A percentile compares a stretch with the other conserved stretches of the same genome.
Evolutionary conservation across 1,140 invertebrate genomes (phyloP).

Genomic region (Mya arenaria): DNA sequence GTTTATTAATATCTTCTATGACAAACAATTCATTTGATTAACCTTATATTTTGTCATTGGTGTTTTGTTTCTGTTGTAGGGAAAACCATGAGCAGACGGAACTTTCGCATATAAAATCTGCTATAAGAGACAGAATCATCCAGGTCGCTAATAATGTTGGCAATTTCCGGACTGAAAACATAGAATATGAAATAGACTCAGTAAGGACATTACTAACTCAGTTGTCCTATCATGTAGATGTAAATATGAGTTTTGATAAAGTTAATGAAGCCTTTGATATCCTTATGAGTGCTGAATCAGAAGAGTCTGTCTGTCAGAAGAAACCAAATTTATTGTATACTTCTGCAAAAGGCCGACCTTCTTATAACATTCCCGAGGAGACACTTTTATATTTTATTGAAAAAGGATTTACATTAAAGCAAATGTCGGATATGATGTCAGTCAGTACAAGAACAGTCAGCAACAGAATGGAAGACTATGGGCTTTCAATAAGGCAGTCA

Average conservation of each 20-base stretch:
- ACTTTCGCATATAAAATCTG: conserved; percentile 12
- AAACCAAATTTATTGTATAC: conserved; percentile 14
- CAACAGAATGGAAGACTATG: conserved; percentile 37
- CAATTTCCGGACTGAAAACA: conserved; percentile 20
- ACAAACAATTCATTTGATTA: no score
- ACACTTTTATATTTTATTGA: conserved; percentile 30
- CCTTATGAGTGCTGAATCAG: conserved; percentile 11
- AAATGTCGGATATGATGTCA: conserved; percentile 25
- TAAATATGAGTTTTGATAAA: conserved; percentile 15
- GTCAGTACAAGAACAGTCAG: conserved; percentile 24
- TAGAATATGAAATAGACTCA: conserved; percentile 35
- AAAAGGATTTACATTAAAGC: conserved; percentile 31
- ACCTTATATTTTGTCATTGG: no score
- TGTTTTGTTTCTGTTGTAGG: no score
- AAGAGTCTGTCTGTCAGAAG: conserved; percentile 1
- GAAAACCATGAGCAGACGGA: no score
- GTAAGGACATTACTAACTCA: conserved; percentile 28
- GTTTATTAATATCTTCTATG: no score
- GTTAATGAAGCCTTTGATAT: conserved; percentile 19
- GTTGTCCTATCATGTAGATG: conserved; percentile 33
- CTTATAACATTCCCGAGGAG: conserved; percentile 25
- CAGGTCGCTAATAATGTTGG: conserved; percentile 28
- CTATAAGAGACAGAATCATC: conserved; percentile 19
- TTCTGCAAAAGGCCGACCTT: conserved; percentile 31
- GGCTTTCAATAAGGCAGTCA: conserved; percentile 16